Conservation (phyloP, 2,113 vertebrate species). For the Bubalus kerabau region DNA sequence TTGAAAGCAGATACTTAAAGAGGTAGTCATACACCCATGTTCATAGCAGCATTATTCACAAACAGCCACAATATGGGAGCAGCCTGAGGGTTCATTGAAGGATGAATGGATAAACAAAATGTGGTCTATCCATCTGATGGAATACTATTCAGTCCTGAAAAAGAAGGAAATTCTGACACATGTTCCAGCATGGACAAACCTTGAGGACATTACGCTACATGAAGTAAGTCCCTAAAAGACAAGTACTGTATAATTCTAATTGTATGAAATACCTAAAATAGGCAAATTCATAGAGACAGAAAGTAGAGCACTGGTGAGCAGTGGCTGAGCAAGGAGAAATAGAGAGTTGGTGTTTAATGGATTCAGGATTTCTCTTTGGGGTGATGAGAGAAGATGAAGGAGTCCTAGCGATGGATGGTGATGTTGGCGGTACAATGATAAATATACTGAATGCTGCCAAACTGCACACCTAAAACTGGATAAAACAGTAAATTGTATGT, state of each 20-base stretch:
- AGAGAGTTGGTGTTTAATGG: rapidly evolving
- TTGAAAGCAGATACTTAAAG: background rate
- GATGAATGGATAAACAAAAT: background rate
- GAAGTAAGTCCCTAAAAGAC: background rate
- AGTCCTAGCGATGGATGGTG: rapidly evolving
- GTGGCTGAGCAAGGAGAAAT: rapidly evolving
- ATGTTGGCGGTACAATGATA: rapidly evolving
- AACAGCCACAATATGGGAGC: too few species aligned
- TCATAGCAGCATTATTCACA: rapidly evolving
- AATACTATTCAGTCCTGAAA: background rate
- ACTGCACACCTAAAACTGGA: rapidly evolving
- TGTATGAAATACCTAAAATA: rapidly evolving
- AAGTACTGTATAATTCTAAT: rapidly evolving
- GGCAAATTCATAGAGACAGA: background rate
- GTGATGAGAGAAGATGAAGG: background rate
- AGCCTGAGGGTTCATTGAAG: rapidly evolving
- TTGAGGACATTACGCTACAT: rapidly evolving
- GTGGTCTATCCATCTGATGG: rapidly evolving
- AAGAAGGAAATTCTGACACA: background rate
- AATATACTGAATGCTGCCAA: too few species aligned
- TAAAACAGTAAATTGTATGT: background rate
- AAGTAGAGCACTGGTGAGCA: background rate
- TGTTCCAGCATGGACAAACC: rapidly evolving
- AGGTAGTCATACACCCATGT: rapidly evolving
- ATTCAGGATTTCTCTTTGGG: background rate